Evolutionary conservation across 2,113 vertebrate species (phyloP).

Genomic region (Psilopogon haemacephalus): DNA sequence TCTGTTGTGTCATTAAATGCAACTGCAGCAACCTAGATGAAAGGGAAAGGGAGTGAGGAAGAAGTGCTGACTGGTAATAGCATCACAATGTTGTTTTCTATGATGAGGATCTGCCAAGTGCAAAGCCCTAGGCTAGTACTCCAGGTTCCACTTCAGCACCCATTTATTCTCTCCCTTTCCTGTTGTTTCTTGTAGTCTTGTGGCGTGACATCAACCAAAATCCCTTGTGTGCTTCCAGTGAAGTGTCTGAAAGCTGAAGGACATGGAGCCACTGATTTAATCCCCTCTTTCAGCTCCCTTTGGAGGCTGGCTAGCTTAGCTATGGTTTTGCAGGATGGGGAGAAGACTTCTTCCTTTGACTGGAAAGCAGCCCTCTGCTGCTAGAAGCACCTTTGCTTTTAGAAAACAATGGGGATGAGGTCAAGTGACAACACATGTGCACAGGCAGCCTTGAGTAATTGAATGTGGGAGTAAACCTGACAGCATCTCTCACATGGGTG

Average conservation of each 20-base stretch:
- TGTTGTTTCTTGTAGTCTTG: neutral
- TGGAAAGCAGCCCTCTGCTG: neutral
- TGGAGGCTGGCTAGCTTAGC: neutral
- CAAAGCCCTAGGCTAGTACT: neutral
- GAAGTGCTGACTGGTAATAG: slow-evolving; percentile 59
- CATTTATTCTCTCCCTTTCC: neutral
- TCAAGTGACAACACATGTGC: neutral
- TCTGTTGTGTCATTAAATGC: slow-evolving; percentile 70
- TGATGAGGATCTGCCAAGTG: slow-evolving; percentile 42
- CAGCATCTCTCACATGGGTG: neutral
- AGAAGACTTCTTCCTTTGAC: accelerated
- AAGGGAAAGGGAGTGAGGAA: slow-evolving; percentile 40
- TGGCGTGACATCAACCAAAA: neutral
- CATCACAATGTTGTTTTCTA: slow-evolving; percentile 32
- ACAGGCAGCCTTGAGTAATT: neutral
- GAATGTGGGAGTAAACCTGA: slow-evolving; percentile 30
- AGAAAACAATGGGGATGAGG: neutral
- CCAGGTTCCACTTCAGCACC: neutral
- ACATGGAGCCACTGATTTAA: neutral
- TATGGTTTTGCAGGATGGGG: neutral
- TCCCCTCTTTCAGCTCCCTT: neutral
- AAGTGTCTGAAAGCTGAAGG: neutral
- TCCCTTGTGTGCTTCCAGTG: neutral
- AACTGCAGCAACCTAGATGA: slow-evolving; percentile 64
- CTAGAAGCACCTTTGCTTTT: neutral